A percentile compares a stretch with the other conserved stretches of the same genome.
phyloP scores from a whole-genome alignment of 2,888 invertebrate genomes.

The Drosophila subquinaria region DNA sequence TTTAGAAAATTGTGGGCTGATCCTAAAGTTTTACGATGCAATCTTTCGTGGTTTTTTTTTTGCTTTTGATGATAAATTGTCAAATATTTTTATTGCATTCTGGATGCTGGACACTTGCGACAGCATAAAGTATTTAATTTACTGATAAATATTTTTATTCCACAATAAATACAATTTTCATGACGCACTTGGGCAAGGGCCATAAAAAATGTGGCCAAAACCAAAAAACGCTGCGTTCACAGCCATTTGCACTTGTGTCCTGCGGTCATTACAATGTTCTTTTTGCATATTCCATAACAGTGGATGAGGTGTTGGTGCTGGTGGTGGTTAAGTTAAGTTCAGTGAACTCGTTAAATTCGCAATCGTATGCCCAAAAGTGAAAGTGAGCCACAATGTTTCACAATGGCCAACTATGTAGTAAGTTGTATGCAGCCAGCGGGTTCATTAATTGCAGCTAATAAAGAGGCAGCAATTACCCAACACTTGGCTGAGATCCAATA shows the following conservation, averaged over 20 bases:
- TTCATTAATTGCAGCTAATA: conserved; percentile 72
- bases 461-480: conserved; percentile 19
- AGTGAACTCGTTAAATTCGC: conserved; percentile 71
- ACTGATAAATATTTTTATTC: conserved; percentile 81
- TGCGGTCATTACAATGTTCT: conserved; percentile 73
- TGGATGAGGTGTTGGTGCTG: conserved; percentile 1
- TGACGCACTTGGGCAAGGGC: conserved; percentile 63
- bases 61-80: conserved; percentile 50
- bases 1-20: conserved; percentile 32
- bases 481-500: conserved; percentile 43
- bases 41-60: conserved; percentile 47
- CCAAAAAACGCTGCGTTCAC: conserved; percentile 25
- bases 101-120: conserved; percentile 22
- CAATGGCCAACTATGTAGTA: conserved; percentile 52
- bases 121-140: conserved; percentile 72
- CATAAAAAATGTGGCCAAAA: conserved; percentile 70
- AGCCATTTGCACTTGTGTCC: conserved; percentile 72
- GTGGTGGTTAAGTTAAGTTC: conserved; percentile 52
- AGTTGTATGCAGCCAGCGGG: conserved; percentile 37
- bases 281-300: conserved; percentile 66
- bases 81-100: conserved; percentile 35
- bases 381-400: conserved; percentile 49
- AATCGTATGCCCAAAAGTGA: conserved; percentile 54
- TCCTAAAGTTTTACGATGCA: conserved; percentile 62
- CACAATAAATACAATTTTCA: conserved; percentile 74